Percentiles rank a stretch among this genome's conserved stretches.
These are phyloP conservation scores for Polyergus mexicanus DNA, from an alignment of 1,140 invertebrate genomes.

Conservation along the genomic window DNA sequence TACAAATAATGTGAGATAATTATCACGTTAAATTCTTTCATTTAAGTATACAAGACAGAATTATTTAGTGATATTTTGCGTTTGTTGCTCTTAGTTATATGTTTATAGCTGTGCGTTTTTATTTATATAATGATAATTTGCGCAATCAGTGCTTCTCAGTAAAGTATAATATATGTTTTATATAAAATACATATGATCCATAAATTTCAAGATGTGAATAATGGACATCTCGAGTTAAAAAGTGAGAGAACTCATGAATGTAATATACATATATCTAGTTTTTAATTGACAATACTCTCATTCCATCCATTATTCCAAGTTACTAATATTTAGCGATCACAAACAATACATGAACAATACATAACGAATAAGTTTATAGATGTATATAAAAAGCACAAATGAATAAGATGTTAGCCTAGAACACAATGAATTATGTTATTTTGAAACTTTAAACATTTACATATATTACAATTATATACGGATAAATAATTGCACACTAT, in stretches of 20 bases:
- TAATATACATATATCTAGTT: conserved; percentile 69
- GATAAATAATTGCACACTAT: background rate
- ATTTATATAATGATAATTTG: conserved; percentile 43
- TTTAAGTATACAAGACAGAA: conserved; percentile 22
- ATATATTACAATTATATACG: conserved; percentile 2
- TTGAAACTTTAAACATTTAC: conserved; percentile 33
- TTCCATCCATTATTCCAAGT: conserved; percentile 76
- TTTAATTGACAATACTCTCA: conserved; percentile 78
- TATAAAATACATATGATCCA: conserved; percentile 19
- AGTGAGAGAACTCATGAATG: background rate
- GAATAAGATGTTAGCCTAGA: conserved; percentile 32
- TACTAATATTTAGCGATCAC: conserved; percentile 56
- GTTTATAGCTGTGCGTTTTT: conserved; percentile 40
- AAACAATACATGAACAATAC: conserved; percentile 37
- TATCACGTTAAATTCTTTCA: conserved; percentile 20
- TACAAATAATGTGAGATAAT: background rate
- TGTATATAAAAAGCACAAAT: conserved; percentile 57
- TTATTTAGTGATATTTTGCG: background rate
- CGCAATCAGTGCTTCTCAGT: background rate
- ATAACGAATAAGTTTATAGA: conserved; percentile 53
- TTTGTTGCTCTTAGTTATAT: conserved; percentile 12
- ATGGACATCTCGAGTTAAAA: background rate
- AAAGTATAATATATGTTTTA: conserved; percentile 38
- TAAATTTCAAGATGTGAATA: conserved; percentile 8
- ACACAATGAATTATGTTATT: conserved; percentile 31